Conservation (phyloP, 2,888 invertebrate species). For the Lymantria dispar region DNA sequence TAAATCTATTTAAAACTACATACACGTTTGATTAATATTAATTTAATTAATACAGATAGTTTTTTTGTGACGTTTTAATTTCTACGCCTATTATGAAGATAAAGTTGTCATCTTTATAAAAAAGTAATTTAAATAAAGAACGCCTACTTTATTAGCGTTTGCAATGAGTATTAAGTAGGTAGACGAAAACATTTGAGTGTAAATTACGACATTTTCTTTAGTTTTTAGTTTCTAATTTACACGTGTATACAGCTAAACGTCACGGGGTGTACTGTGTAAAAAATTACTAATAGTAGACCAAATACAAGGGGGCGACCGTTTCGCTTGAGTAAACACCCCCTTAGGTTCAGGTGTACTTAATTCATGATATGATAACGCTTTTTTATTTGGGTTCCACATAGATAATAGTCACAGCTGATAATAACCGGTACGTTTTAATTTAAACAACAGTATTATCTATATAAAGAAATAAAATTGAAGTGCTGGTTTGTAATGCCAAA, state of each 20-base stretch:
- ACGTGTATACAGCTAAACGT: slow-evolving; percentile 38
- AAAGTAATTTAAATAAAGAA: background rate
- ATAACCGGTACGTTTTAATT: no score
- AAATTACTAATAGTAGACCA: slow-evolving; percentile 36
- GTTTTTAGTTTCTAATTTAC: slow-evolving; percentile 14
- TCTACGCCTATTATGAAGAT: background rate
- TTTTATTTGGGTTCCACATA: slow-evolving; percentile 30
- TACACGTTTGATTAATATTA: background rate
- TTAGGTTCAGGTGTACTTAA: slow-evolving; percentile 24
- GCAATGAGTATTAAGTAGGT: slow-evolving; percentile 6
- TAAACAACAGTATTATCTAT: no score
- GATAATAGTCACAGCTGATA: background rate
- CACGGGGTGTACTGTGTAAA: slow-evolving; percentile 51
- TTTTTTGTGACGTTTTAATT: background rate
- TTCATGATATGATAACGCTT: slow-evolving; percentile 38
- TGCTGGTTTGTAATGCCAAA: no score
- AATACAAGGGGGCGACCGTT: slow-evolving; percentile 51
- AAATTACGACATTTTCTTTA: slow-evolving; percentile 28
- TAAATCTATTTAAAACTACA: background rate
- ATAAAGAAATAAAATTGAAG: no score
- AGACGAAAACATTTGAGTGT: background rate
- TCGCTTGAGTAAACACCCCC: slow-evolving; percentile 57
- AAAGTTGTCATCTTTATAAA: background rate
- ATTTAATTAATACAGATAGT: background rate
- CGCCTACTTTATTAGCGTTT: slow-evolving; percentile 10